phyloP scores from a whole-genome alignment of 2,113 vertebrate genomes.

The Fulica atra region DNA sequence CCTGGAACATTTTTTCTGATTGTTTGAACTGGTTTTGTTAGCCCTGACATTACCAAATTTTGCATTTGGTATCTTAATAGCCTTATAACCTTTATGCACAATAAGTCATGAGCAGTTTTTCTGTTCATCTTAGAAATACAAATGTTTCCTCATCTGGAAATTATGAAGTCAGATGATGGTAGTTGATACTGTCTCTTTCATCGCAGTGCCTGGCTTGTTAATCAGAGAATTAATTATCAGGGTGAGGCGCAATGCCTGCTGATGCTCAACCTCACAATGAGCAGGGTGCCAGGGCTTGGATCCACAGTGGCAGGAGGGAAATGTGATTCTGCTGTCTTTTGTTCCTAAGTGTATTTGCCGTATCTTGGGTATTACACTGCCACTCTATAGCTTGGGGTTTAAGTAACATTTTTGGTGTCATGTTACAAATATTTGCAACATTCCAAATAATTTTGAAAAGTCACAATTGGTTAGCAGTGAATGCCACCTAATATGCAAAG shows the following conservation, averaged over 20 bases:
- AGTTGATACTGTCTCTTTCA: not conserved
- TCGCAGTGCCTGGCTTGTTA: not conserved
- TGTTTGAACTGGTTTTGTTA: not conserved
- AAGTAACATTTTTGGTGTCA: not conserved
- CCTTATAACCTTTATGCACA: not conserved
- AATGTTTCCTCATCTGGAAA: too few species aligned
- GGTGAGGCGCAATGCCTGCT: not conserved
- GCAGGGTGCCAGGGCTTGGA: not conserved
- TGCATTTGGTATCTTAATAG: too few species aligned
- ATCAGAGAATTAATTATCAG: conserved; percentile 1
- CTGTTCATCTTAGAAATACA: too few species aligned
- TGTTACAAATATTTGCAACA: not conserved
- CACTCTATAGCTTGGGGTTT: not conserved
- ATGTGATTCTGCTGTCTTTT: not conserved
- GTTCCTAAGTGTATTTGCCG: not conserved
- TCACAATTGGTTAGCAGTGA: not conserved
- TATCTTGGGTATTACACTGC: not conserved
- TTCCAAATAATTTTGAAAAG: not conserved
- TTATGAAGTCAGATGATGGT: not conserved
- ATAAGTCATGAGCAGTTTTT: not conserved
- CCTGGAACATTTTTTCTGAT: too few species aligned
- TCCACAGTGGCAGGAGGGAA: not conserved
- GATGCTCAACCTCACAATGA: not conserved
- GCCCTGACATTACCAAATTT: not conserved
- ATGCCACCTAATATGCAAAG: not conserved